Base-by-base conservation (phyloP, 2,888 invertebrate species). In the Bimastos eiseni region DNA sequence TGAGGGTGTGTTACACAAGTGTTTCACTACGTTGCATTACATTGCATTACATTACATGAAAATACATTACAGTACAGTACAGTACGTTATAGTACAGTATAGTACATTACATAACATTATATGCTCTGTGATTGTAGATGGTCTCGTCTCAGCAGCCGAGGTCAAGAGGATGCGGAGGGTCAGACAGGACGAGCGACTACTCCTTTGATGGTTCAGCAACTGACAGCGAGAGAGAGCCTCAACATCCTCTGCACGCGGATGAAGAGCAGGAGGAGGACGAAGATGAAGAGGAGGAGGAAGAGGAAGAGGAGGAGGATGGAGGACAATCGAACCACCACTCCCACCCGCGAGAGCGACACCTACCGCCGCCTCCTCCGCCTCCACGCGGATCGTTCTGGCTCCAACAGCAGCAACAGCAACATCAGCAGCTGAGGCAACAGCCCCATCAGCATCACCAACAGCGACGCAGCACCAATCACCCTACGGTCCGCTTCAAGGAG, bases 311-410 rank as follows among this genome's bases (percentile, higher is more conserved):
- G 6, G 86, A 19, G 36, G 84, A 36, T 19, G 34, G 84, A 36
- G 36, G 36, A 36, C 84, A 84, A 1, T 17, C 36, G 86, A 34
- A 30, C 5, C 30, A 86, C 37, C 37, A 36, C 21, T 17, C 6
- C 49, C 70, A n/a, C 49, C 49, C 49, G 1, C 70, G 70, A 70
- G 37, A 86, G 37, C 86, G 86, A 8, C 86, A 86, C n/a, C 34
- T 86, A 36, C 86, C 86, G n/a, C 86, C 86, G 86, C 86, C 86
- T 86, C 86, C 86, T 36, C 86, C 86, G 0, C 86, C 86, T 0
- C 86, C 86, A 17, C 86, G 86, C 34, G 86, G 86, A 6, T 86
- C 86, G 21, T 86, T 86, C 86, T 86, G 86, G 86, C 86, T 86
- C 86, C 86, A 86, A 24, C 86, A 86, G 19, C 86, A 86, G 86